phyloP scores from a whole-genome alignment of 2,113 vertebrate genomes.

The Diglossa brunneiventris region DNA sequence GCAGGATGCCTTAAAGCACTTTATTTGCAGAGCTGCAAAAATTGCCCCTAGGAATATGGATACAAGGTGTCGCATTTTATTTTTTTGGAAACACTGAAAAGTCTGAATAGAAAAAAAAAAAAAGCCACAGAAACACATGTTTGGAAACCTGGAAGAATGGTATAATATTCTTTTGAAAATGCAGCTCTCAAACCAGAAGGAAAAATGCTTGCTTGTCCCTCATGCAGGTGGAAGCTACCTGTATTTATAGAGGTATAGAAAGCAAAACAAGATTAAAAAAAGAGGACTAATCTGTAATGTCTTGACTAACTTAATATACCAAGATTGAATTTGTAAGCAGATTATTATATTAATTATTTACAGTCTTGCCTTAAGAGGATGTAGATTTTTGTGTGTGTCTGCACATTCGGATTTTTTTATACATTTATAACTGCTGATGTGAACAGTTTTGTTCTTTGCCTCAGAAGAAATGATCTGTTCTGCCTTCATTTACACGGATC shows the following conservation, averaged over 20 bases:
- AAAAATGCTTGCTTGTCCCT: background rate
- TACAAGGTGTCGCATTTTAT: background rate
- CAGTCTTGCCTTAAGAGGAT: constrained; percentile 15
- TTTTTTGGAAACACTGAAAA: background rate
- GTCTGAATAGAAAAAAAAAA: background rate
- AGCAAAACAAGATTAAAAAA: background rate
- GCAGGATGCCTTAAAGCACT: background rate
- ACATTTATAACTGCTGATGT: constrained; percentile 33
- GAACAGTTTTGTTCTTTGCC: constrained; percentile 21
- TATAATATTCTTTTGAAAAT: background rate
- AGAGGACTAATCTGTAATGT: background rate
- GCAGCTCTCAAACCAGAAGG: background rate
- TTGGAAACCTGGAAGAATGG: background rate
- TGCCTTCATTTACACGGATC: constrained; percentile 42
- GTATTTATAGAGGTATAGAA: background rate
- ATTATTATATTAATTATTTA: constrained; percentile 58
- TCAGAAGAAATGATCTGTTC: constrained; percentile 23
- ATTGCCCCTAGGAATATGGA: background rate
- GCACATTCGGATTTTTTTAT: background rate
- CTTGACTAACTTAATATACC: background rate
- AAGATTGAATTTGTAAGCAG: background rate
- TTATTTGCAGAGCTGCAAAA: constrained; percentile 37
- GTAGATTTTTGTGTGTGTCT: background rate
- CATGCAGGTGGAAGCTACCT: background rate
- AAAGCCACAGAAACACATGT: background rate